Percentiles rank a stretch among this genome's conserved stretches.
phyloP scores from a whole-genome alignment of 2,113 vertebrate species.

The Corvus hawaiiensis region DNA sequence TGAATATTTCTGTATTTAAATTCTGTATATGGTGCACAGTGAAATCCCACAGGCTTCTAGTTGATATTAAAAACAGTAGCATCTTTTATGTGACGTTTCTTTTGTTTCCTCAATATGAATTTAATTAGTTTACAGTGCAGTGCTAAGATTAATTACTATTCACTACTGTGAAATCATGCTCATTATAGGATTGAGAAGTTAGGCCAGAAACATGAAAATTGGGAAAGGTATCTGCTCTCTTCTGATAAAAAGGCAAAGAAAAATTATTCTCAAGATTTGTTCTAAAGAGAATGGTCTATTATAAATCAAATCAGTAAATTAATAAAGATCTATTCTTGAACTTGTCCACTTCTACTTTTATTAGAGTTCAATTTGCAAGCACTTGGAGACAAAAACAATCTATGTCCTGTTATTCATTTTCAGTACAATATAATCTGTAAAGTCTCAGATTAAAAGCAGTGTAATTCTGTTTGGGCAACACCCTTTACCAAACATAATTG shows the following conservation, averaged over 20 bases:
- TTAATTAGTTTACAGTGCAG: background rate
- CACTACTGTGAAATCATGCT: background rate
- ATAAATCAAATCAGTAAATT: background rate
- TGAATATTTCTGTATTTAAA: background rate
- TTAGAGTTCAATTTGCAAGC: background rate
- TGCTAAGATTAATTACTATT: background rate
- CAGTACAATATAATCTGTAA: background rate
- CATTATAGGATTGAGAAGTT: background rate
- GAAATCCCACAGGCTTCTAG: background rate
- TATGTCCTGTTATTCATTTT: background rate
- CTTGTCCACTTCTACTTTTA: background rate
- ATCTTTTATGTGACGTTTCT: background rate
- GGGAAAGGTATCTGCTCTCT: background rate
- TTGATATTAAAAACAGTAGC: background rate
- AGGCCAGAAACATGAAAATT: background rate
- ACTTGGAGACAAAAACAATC: background rate
- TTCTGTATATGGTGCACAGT: background rate
- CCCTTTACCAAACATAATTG: background rate
- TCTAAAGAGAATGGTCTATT: background rate
- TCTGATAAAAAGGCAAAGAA: background rate
- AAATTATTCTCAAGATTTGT: background rate
- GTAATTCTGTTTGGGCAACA: background rate
- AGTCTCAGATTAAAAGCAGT: background rate
- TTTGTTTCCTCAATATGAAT: background rate
- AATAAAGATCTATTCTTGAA: background rate